These are phyloP conservation scores for Dasypus novemcinctus DNA, from an alignment of 2,113 vertebrate species.

Conservation along the genomic window DNA sequence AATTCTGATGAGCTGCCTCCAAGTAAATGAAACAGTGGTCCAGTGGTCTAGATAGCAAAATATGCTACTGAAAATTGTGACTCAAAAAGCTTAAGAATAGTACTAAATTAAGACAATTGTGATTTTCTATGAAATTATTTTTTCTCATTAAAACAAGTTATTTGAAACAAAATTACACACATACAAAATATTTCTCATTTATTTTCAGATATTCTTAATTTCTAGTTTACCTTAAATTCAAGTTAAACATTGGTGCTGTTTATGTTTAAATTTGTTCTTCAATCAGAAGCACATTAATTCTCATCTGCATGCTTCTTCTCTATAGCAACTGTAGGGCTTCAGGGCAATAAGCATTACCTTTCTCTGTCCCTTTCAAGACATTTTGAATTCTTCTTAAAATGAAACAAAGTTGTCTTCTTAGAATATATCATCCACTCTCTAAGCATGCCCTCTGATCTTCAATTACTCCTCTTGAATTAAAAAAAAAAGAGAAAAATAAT, in stretches of 20 bases:
- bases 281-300: background rate
- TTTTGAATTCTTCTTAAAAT: background rate
- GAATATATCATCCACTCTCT: background rate
- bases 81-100: background rate
- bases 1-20: background rate
- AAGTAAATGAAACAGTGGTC: background rate
- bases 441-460: background rate
- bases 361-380: background rate
- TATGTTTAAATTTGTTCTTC: background rate
- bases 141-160: background rate
- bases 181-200: background rate
- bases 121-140: background rate
- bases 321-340: background rate
- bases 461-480: background rate
- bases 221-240: background rate
- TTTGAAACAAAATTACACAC: background rate
- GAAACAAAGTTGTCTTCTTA: background rate
- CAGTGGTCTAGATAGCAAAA: background rate
- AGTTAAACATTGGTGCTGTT: background rate
- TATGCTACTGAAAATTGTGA: background rate
- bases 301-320: background rate
- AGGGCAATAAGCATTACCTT: background rate
- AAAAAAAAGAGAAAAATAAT: background rate
- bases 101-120: background rate
- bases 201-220: background rate